phyloP scores from a whole-genome alignment of 2,797 vertebrate species.

The Danionella dracula region DNA sequence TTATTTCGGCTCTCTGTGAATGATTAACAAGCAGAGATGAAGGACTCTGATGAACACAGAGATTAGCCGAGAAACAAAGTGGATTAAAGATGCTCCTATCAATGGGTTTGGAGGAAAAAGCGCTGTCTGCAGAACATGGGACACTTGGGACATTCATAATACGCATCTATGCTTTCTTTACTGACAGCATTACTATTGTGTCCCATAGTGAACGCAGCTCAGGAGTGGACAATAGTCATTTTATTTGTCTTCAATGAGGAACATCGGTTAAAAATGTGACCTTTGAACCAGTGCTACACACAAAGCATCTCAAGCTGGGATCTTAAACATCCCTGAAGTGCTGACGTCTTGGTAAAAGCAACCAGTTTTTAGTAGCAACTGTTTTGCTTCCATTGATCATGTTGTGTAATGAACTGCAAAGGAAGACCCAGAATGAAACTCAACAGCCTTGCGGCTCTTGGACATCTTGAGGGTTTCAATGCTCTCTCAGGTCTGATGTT shows the following conservation, averaged over 20 bases:
- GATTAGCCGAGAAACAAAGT: slow-evolving; percentile 44
- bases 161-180: not conserved
- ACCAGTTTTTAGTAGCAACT: too few relatives aligned
- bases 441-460: too few relatives aligned
- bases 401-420: too few relatives aligned
- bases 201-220: not conserved
- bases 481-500: too few relatives aligned
- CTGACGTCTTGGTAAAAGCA: too few relatives aligned
- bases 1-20: slow-evolving; percentile 57
- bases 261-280: not conserved
- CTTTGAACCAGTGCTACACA: not conserved
- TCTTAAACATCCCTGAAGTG: too few relatives aligned
- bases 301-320: slow-evolving; percentile 6
- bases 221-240: not conserved
- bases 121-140: not conserved
- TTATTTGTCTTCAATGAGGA: not conserved
- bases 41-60: slow-evolving; percentile 47
- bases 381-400: too few relatives aligned
- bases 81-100: slow-evolving; percentile 39
- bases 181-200: not conserved
- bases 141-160: slow-evolving; percentile 14
- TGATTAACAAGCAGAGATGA: slow-evolving; percentile 54
- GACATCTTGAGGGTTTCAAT: too few relatives aligned
- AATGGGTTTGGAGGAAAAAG: not conserved
- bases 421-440: too few relatives aligned